Conservation (phyloP, 1,140 invertebrate species). For the Lysiphlebus fabarum region DNA sequence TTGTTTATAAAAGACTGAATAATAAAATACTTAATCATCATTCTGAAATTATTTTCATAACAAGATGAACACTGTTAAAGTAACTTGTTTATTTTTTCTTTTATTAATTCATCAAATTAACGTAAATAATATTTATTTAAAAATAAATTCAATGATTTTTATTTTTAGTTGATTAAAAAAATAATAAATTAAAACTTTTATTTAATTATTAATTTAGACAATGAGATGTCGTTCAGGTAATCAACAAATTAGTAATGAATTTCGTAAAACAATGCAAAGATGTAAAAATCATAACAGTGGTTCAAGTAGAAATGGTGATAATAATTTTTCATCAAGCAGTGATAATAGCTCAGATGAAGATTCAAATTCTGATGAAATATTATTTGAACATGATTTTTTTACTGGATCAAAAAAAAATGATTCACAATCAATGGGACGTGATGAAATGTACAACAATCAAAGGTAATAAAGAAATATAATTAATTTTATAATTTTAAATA, state of each 20-base stretch:
- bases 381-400: slow-evolving; percentile 39
- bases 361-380: slow-evolving; percentile 35
- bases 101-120: not conserved
- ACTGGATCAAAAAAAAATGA: slow-evolving; percentile 23
- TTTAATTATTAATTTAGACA: slow-evolving; percentile 34
- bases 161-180: too few species aligned
- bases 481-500: not conserved
- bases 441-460: slow-evolving; percentile 8
- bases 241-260: slow-evolving; percentile 39
- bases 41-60: too few species aligned
- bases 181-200: not conserved
- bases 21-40: too few species aligned
- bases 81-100: not conserved
- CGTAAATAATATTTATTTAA: not conserved
- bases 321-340: slow-evolving; percentile 27
- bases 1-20: too few species aligned
- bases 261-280: slow-evolving; percentile 39
- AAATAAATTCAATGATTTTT: not conserved
- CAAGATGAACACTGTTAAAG: not conserved
- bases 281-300: slow-evolving; percentile 35
- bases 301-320: slow-evolving; percentile 17
- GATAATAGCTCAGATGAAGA: slow-evolving; percentile 31
- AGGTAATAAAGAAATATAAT: too few species aligned
- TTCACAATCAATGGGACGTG: not conserved
- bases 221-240: slow-evolving; percentile 44